Evolutionary conservation across 1,140 invertebrate species (phyloP).

Genomic region (Vollenhovia emeryi): DNA sequence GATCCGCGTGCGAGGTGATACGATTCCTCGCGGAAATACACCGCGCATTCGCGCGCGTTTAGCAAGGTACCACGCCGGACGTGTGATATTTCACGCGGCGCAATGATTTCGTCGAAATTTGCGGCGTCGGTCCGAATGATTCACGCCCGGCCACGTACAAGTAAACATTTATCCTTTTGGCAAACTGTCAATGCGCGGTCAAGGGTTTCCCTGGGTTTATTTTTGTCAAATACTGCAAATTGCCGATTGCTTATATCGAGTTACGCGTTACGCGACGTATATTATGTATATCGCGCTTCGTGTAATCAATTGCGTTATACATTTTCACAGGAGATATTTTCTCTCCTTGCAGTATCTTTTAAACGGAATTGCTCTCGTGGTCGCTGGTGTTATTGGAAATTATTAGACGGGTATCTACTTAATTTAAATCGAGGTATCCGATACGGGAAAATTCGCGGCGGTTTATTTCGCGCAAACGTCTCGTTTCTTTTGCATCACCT

Average conservation of each 20-base stretch:
- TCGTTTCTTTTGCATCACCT: background rate
- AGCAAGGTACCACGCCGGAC: too few species aligned
- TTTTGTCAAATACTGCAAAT: background rate
- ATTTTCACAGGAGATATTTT: background rate
- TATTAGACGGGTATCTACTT: background rate
- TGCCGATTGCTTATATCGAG: background rate
- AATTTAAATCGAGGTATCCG: background rate
- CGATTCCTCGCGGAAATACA: background rate
- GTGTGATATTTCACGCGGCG: background rate
- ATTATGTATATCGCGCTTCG: background rate
- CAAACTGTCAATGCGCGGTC: slow-evolving; percentile 1
- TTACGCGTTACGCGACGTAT: background rate
- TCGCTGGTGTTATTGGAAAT: background rate
- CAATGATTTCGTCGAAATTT: slow-evolving; percentile 4
- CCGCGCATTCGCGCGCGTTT: background rate
- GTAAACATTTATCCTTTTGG: slow-evolving; percentile 21
- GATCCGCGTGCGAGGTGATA: background rate
- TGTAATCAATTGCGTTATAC: background rate
- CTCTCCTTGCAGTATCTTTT: background rate
- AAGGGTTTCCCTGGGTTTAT: background rate
- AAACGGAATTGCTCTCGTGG: background rate
- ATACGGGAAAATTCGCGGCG: background rate
- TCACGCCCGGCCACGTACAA: background rate
- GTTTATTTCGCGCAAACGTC: background rate
- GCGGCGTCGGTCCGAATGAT: background rate